A percentile compares a stretch with the other conserved stretches of the same genome.
Evolutionary conservation across 2,797 vertebrate species (phyloP).

Genomic region (Poecilia picta): DNA sequence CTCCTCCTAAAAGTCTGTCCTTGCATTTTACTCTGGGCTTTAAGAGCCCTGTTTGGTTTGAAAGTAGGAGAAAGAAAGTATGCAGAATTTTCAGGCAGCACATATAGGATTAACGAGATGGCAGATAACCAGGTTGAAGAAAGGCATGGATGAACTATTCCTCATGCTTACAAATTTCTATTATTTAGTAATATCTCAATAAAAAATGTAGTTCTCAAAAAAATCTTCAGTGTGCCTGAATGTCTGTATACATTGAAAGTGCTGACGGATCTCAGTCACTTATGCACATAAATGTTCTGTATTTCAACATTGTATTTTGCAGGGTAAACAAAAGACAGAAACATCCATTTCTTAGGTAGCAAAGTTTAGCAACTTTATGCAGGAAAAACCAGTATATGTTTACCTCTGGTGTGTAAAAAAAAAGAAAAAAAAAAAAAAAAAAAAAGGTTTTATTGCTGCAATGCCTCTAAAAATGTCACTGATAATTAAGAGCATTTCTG

Average conservation of each 20-base stretch:
- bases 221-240: not conserved
- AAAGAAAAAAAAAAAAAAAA: no score
- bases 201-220: not conserved
- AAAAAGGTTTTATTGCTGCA: not conserved
- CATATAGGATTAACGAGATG: constrained; percentile 1
- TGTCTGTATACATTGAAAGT: not conserved
- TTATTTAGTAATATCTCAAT: not conserved
- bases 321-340: not conserved
- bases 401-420: not conserved
- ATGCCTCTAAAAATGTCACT: not conserved
- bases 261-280: not conserved
- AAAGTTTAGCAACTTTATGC: not conserved
- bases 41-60: not conserved
- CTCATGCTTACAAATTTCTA: not conserved
- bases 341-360: not conserved
- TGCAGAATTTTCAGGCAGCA: not conserved
- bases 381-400: not conserved
- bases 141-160: not conserved
- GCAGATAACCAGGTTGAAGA: not conserved
- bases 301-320: not conserved
- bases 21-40: not conserved
- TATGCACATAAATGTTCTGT: not conserved
- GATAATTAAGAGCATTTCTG: not conserved
- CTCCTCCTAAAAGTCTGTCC: not conserved
- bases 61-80: not conserved